Conservation (phyloP, 1,140 invertebrate species). For the Goniozus legneri region DNA sequence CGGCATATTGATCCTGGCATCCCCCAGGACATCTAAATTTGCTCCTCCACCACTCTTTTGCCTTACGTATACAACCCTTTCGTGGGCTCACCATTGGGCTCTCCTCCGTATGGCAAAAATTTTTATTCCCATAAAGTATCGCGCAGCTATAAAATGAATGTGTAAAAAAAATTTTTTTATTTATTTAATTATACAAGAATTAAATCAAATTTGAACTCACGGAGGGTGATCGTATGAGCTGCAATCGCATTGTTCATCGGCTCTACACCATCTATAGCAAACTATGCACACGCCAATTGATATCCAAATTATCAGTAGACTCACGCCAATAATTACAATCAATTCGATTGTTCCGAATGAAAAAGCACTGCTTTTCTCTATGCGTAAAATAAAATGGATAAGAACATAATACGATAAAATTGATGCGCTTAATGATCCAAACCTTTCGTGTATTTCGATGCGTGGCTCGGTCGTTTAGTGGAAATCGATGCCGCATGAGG, state of each 20-base stretch:
- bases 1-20: constrained; percentile 14
- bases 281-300: constrained; percentile 31
- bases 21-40: constrained; percentile 20
- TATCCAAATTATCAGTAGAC: constrained; percentile 31
- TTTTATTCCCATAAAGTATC: constrained; percentile 30
- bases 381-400: background rate
- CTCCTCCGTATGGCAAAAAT: constrained; percentile 26
- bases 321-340: constrained; percentile 30
- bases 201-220: constrained; percentile 17
- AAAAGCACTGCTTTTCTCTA: background rate
- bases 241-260: constrained; percentile 23
- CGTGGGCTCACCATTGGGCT: constrained; percentile 6
- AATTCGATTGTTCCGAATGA: constrained; percentile 25
- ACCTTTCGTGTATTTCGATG: background rate
- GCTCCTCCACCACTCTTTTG: constrained; percentile 24
- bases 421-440: background rate
- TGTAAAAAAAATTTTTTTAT: constrained; percentile 5
- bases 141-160: constrained; percentile 19
- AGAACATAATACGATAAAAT: background rate
- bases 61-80: constrained; percentile 13
- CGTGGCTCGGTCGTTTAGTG: background rate
- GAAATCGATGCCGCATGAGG: no score
- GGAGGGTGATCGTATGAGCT: constrained; percentile 18
- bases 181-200: constrained; percentile 6
- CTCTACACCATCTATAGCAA: constrained; percentile 28